These are phyloP conservation scores for Mormyrops boulengeri DNA, from an alignment of 2,797 vertebrate genomes.

Conservation along the genomic window DNA sequence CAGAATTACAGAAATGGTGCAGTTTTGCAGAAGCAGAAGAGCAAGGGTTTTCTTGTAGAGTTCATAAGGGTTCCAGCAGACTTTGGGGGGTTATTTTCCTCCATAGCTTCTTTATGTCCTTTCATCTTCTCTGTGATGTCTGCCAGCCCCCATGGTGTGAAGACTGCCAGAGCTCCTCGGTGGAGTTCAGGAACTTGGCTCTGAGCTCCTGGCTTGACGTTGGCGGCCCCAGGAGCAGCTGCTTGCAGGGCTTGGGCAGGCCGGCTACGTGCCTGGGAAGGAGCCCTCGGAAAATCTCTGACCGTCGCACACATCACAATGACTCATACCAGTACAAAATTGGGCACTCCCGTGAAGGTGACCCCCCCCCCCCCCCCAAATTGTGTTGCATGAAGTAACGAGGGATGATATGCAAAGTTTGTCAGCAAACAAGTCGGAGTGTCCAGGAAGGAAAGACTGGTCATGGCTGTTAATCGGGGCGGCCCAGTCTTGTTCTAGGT, in stretches of 20 bases:
- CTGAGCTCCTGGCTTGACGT: not conserved
- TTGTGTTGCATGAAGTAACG: not conserved
- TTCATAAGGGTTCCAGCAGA: not conserved
- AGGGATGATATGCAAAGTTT: not conserved
- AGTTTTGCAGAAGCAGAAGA: not conserved
- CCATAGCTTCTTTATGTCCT: not conserved
- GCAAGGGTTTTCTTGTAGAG: not conserved
- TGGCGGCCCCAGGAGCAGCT: not conserved
- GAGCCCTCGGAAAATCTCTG: not conserved
- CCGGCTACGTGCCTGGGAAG: not conserved
- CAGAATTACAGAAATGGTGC: not conserved
- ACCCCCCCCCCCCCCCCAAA: not conserved
- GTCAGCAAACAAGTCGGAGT: not conserved
- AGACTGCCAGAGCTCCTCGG: not conserved
- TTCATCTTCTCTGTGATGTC: not conserved
- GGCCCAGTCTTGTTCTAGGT: not conserved
- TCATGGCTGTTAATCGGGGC: not conserved
- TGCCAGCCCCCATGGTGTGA: not conserved
- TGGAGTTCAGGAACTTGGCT: conserved; percentile 9
- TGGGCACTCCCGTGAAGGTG: not conserved
- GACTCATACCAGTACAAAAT: not conserved
- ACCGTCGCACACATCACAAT: not conserved
- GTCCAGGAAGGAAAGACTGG: not conserved
- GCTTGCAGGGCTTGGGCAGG: not conserved
- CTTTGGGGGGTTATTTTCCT: not conserved